Evolutionary conservation across 2,888 invertebrate genomes (phyloP).

Genomic region (Eristalis tenax): DNA sequence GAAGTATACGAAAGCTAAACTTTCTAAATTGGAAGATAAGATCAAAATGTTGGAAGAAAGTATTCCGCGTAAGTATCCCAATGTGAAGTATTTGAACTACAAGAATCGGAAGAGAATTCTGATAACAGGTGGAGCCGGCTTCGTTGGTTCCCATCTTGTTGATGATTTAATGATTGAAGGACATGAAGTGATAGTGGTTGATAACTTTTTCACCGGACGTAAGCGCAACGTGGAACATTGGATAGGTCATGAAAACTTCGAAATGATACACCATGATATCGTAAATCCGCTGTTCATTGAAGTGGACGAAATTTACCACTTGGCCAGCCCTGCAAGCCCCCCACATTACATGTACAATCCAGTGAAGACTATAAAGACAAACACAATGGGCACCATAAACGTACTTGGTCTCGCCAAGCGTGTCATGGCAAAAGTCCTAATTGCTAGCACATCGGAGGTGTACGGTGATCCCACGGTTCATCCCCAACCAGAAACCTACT

Average conservation of each 20-base stretch:
- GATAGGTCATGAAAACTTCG: conserved; percentile 99
- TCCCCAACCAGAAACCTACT: conserved; percentile 98
- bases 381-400: conserved; percentile 96
- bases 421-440: conserved; percentile 94
- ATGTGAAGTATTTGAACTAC: conserved; percentile 95
- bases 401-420: conserved; percentile 95
- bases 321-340: conserved; percentile 99
- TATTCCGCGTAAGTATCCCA: conserved; percentile 92
- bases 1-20: conserved; percentile 84
- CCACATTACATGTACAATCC: conserved; percentile 99
- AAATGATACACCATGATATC: conserved; percentile 98
- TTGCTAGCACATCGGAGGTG: conserved; percentile 99
- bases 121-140: conserved; percentile 98
- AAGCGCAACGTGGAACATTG: conserved; percentile 99
- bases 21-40: conserved; percentile 87
- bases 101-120: conserved; percentile 95
- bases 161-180: conserved; percentile 97
- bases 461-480: conserved; percentile 99
- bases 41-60: conserved; percentile 87
- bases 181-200: conserved; percentile 97
- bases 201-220: conserved; percentile 98
- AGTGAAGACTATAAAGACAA: conserved; percentile 99
- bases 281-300: conserved; percentile 98
- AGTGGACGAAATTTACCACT: conserved; percentile 98
- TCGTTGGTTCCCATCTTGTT: conserved; percentile 99